Percentiles rank a stretch among this genome's conserved stretches.
Evolutionary conservation across 2,888 invertebrate genomes (phyloP).

Genomic region (Molorchus minor): DNA sequence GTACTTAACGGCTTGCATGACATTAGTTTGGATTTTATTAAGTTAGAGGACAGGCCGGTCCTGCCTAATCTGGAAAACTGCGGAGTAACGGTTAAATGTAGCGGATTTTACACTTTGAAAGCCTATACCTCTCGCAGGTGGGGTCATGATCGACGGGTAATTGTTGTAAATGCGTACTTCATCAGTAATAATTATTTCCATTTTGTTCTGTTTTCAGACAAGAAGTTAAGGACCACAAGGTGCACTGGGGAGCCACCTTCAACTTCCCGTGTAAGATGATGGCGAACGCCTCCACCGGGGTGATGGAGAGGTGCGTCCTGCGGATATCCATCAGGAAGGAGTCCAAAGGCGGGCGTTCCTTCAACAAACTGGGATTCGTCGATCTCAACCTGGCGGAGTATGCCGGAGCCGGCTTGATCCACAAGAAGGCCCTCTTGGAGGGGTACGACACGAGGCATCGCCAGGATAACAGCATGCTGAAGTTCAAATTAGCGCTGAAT

Average conservation of each 20-base stretch:
- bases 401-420: slow-evolving; percentile 90
- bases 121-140: too few relatives aligned
- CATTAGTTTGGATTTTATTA: too few relatives aligned
- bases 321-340: slow-evolving; percentile 96
- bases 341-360: slow-evolving; percentile 84
- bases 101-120: too few relatives aligned
- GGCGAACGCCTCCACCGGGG: slow-evolving; percentile 93
- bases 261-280: slow-evolving; percentile 96
- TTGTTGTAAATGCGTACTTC: too few relatives aligned
- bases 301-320: slow-evolving; percentile 91
- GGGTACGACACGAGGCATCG: slow-evolving; percentile 93
- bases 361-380: slow-evolving; percentile 96
- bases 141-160: too few relatives aligned
- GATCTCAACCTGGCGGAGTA: slow-evolving; percentile 97
- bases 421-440: slow-evolving; percentile 89
- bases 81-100: too few relatives aligned
- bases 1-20: too few relatives aligned
- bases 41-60: too few relatives aligned
- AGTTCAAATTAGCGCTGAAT: slow-evolving; percentile 90
- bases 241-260: slow-evolving; percentile 92
- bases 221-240: slow-evolving; percentile 93
- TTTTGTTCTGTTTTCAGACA: slow-evolving; percentile 70
- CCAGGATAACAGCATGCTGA: slow-evolving; percentile 96
- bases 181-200: too few relatives aligned
- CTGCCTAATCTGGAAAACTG: too few relatives aligned